phyloP scores from a whole-genome alignment of 2,797 vertebrate species.

The Mycteria americana region DNA sequence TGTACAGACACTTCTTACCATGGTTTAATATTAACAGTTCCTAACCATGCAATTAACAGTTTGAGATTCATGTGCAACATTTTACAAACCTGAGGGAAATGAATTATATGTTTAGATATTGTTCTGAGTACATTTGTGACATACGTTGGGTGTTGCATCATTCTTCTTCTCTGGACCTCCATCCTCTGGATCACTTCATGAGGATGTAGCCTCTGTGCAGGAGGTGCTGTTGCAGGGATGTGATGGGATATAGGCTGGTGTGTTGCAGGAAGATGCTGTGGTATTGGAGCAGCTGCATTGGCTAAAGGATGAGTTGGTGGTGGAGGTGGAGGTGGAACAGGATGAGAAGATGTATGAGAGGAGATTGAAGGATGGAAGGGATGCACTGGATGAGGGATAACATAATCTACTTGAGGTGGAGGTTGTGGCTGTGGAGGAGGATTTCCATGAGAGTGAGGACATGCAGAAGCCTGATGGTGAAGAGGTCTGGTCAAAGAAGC shows the following conservation, averaged over 20 bases:
- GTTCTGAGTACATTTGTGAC: constrained; percentile 67
- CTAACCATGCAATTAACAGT: constrained; percentile 32
- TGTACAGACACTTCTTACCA: not conserved
- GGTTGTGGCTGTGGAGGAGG: constrained; percentile 89
- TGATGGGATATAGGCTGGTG: constrained; percentile 91
- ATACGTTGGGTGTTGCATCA: constrained; percentile 99
- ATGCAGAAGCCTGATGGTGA: constrained; percentile 92
- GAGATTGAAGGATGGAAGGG: constrained; percentile 91
- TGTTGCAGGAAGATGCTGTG: constrained; percentile 89
- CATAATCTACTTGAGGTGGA: constrained; percentile 90
- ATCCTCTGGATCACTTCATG: constrained; percentile 96
- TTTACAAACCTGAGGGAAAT: constrained; percentile 57
- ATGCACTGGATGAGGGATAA: constrained; percentile 93
- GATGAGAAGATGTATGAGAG: constrained; percentile 87
- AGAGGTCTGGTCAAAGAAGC: constrained; percentile 91
- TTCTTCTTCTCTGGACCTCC: constrained; percentile 93
- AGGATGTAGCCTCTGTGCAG: constrained; percentile 90
- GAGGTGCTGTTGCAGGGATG: constrained; percentile 87
- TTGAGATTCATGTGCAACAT: constrained; percentile 21
- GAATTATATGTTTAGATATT: constrained; percentile 44
- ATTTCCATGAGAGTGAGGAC: constrained; percentile 93
- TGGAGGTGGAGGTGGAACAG: constrained; percentile 82
- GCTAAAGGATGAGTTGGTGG: constrained; percentile 87
- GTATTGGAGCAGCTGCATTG: constrained; percentile 83
- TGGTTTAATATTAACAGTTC: not conserved